These are phyloP conservation scores for Odontophorus gujanensis DNA, from an alignment of 2,113 vertebrate species.

Conservation along the genomic window DNA sequence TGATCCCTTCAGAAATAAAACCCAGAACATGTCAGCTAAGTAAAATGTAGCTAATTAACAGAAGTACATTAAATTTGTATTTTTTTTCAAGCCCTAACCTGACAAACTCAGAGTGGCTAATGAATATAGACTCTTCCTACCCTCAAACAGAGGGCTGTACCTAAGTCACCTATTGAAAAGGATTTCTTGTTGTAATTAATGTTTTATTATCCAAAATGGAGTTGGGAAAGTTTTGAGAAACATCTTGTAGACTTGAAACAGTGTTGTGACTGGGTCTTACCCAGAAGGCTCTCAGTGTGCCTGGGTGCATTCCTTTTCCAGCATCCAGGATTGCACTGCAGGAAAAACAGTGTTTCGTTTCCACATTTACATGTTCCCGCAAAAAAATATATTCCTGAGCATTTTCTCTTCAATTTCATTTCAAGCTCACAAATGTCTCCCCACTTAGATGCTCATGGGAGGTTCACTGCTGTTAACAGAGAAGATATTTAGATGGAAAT, in stretches of 20 bases:
- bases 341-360: not conserved
- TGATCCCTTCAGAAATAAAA: not conserved
- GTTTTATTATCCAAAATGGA: not conserved
- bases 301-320: not conserved
- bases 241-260: not conserved
- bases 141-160: not conserved
- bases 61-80: not conserved
- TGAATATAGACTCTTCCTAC: not conserved
- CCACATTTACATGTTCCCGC: not conserved
- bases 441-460: not conserved
- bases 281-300: fast-evolving
- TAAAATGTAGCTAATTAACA: not conserved
- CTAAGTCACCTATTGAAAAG: not conserved
- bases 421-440: not conserved
- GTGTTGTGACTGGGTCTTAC: not conserved
- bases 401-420: not conserved
- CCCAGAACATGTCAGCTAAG: not conserved
- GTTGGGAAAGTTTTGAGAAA: not conserved
- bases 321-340: too few relatives aligned
- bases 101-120: not conserved
- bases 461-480: not conserved
- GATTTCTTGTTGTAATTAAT: not conserved
- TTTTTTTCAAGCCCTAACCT: not conserved
- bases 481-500: not conserved
- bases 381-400: not conserved